Conservation (phyloP, 2,113 vertebrate species). For the Tursiops truncatus region DNA sequence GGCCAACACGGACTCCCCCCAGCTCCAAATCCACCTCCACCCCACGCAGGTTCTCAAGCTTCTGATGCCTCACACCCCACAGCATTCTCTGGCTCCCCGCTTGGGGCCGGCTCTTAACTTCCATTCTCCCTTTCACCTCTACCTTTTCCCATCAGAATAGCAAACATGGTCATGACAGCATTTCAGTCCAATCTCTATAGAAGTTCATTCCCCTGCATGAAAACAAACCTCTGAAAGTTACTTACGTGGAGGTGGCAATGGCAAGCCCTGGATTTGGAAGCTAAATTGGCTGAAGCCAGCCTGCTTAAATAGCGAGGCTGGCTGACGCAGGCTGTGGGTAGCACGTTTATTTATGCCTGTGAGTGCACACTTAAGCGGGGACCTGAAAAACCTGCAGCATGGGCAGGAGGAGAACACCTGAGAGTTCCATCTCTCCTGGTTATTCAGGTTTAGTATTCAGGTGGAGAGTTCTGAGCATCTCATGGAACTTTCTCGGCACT, state of each 20-base stretch:
- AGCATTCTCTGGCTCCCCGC: neutral
- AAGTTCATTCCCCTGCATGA: neutral
- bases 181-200: neutral
- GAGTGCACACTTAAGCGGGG: conserved; percentile 77
- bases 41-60: neutral
- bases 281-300: conserved; percentile 22
- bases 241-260: conserved; percentile 77
- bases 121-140: neutral
- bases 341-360: conserved; percentile 59
- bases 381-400: conserved; percentile 86
- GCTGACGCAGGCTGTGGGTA: conserved; percentile 38
- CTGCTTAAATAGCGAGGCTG: conserved; percentile 78
- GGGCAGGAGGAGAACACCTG: conserved; percentile 67
- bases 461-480: conserved; percentile 46
- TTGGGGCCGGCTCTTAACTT: neutral
- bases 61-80: neutral
- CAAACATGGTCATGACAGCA: neutral
- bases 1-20: neutral
- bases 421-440: conserved; percentile 76
- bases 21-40: neutral
- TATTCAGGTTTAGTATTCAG: conserved; percentile 82
- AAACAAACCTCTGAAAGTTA: neutral
- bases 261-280: conserved; percentile 18
- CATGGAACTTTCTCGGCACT: neutral
- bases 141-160: neutral